Percentiles rank a stretch among this genome's conserved stretches.
These are phyloP conservation scores for Limnodromus scolopaceus DNA, from an alignment of 2,797 vertebrate species.

Conservation along the genomic window DNA sequence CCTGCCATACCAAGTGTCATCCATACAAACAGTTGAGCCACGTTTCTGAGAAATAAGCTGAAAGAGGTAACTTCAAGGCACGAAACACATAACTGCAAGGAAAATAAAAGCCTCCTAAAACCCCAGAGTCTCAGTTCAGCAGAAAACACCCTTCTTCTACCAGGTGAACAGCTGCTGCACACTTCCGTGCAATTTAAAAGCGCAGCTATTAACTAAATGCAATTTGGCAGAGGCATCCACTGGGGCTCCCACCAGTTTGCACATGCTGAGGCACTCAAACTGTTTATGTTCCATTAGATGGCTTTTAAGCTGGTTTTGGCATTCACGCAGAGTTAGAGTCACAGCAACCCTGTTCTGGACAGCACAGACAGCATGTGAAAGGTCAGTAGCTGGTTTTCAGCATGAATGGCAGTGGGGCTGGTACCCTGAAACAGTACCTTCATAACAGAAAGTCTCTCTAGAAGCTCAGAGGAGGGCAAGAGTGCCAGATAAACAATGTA, in stretches of 20 bases:
- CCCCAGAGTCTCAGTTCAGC: neutral
- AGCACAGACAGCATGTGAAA: neutral
- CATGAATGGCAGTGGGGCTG: neutral
- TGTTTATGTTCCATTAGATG: neutral
- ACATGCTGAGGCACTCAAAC: neutral
- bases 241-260: neutral
- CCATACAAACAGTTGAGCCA: neutral
- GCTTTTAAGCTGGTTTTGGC: neutral
- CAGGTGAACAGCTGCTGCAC: slow-evolving; percentile 3
- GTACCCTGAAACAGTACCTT: neutral
- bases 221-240: neutral
- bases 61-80: neutral
- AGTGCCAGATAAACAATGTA: neutral
- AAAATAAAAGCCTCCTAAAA: neutral
- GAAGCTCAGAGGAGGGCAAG: neutral
- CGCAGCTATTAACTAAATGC: neutral
- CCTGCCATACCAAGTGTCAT: neutral
- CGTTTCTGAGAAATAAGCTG: neutral
- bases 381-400: neutral
- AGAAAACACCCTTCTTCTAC: neutral
- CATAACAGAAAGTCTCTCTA: neutral
- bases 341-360: neutral
- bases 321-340: neutral
- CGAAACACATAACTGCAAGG: neutral
- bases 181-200: neutral